Percentiles rank a stretch among this genome's conserved stretches.
These are phyloP conservation scores for Discoglossus pictus DNA, from an alignment of 2,797 vertebrate genomes.

Conservation along the genomic window DNA sequence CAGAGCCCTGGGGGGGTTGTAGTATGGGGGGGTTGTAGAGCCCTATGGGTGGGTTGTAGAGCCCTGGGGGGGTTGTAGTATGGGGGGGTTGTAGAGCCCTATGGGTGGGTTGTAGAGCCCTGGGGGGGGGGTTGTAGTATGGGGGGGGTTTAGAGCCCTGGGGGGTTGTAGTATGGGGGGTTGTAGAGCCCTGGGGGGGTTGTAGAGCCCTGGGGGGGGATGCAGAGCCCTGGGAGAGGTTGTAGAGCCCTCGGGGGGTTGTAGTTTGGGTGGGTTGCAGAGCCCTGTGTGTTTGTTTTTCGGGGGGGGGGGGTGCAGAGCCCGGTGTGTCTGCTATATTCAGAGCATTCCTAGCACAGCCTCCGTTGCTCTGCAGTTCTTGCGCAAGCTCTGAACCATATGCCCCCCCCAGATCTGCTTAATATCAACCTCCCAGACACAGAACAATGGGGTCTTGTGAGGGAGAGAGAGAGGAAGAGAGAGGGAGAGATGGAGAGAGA, in stretches of 20 bases:
- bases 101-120: too few relatives aligned
- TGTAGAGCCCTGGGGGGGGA: too few relatives aligned
- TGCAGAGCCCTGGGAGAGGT: too few relatives aligned
- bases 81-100: not conserved
- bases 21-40: too few relatives aligned
- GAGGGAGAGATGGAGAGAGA: not conserved
- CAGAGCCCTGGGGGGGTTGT: too few relatives aligned
- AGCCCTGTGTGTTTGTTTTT: too few relatives aligned
- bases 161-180: not conserved
- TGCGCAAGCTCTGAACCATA: too few relatives aligned
- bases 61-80: too few relatives aligned
- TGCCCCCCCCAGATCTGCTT: constrained; percentile 2
- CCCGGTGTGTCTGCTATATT: too few relatives aligned
- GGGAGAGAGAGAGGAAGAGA: not conserved
- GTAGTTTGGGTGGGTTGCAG: not conserved
- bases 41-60: too few relatives aligned
- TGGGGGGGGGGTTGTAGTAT: too few relatives aligned
- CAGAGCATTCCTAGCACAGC: not conserved
- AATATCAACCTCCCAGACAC: constrained; percentile 5
- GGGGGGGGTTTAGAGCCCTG: not conserved
- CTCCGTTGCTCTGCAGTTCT: not conserved
- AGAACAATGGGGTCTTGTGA: constrained; percentile 1
- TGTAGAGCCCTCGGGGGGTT: not conserved
- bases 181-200: too few relatives aligned
- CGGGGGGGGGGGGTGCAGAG: not conserved